Base-by-base conservation (phyloP, 2,797 vertebrate species). In the Channallabes apus region DNA sequence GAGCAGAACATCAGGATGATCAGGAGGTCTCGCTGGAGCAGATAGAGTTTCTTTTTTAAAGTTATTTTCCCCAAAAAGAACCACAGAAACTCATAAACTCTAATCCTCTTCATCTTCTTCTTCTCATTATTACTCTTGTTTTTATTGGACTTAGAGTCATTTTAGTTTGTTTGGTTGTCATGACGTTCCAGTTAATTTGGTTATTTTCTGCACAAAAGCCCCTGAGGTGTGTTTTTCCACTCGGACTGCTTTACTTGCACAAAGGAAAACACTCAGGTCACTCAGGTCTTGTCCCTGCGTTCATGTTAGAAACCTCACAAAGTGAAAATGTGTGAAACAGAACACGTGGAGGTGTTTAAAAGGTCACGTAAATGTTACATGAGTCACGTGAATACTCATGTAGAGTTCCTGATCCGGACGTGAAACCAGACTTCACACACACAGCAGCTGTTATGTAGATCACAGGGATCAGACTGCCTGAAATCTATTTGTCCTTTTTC, bases 11-110 rank as follows among this genome's bases (percentile, higher is more conserved):
- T 72, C 65, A 72, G 77, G 82, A 77, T 84, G 88, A 29, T 62
- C 83, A 80, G 83, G 83, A 89, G 88, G 86, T 90, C 84, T 86
- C 51, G 76, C 46, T 72, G 75, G 67, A 32, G 62, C 77, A 72
- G 51, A 65, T 38, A 62, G 75, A 41, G 46, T 85, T 85, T 85
- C 32, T 35, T 35, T 35, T 35, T 35, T n/a, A n/a, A 59, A 61
- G 79, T 22, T 65, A 18, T 24, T 67, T 17, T 69, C 54, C 54
- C 17, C 20, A 65, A 58, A 64, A 35, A 75, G 18, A 59, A 4
- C 29, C 46, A 38, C 6, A 3, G 17, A 18, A 46, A 27, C 65
- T 71, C 3, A 4, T 83, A 80, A 65, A 83, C 62, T 58, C 61
- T 35, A 59, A 59, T 59, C 75, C 17, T 58, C 7, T 32, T 22